Base-by-base conservation (phyloP, 2,113 vertebrate species). In the Kryptolebias marmoratus region DNA sequence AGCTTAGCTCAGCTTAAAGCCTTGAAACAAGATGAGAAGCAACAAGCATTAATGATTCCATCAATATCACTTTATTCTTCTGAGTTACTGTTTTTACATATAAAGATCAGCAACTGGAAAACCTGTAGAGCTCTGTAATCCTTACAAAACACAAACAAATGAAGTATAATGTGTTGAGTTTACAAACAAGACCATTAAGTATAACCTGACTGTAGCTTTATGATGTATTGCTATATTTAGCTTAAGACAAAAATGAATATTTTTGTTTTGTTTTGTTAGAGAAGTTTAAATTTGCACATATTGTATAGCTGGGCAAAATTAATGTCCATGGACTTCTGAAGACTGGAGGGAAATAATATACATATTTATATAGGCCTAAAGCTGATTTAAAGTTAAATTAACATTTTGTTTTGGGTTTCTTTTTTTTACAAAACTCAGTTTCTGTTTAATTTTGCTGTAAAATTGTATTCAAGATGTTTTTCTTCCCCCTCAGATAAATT, bases 401-500 rank as follows among this genome's bases (percentile, higher is more conserved):
- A 50, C 15, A 18, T 48, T 15, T 50, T 4, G 47, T 14, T 48
- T 4, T 50, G 4, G 1, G 15, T 62, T 50, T 73, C 62, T 32
- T 58, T 65, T 66, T 11, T 11, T 48, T 48, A 13, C 15, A 15
- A 3, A 36, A 36, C 7, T 36, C 36, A 36, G 3, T 36, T 36
- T 36, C 36, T 36, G 39, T 42, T 42, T 10, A 10, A 9, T 8
- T 42, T 42, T 6, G 8, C 39, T 42, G 1, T 42, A 42, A 42
- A 3, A 36, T 3, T 4, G 7, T 7, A 36, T 7, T 22, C 22
- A 3, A 42, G 39, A 42, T 8, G 39, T 42, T 42, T 42, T 42
- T 9, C 39, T 42, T 50, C 68, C 27, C 32, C 61, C 66, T 60
- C 39, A 60, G 62, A 75, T 62, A 80, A 73, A 5, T 70, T 31